Conservation (phyloP, 2,797 vertebrate species). For the Lophura swinhoii region DNA sequence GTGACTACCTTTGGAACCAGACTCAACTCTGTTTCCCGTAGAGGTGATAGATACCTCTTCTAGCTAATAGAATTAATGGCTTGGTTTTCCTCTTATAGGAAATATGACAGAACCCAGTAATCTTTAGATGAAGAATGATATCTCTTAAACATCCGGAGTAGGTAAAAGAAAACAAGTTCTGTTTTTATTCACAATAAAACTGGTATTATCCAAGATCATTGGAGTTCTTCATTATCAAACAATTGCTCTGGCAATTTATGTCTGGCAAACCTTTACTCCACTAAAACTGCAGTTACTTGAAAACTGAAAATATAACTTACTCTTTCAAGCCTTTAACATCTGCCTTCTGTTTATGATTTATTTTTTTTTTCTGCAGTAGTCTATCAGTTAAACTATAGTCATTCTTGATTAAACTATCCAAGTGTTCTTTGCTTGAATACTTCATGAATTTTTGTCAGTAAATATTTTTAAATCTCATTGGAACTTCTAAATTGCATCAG, state of each 20-base stretch:
- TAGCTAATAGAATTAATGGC: neutral
- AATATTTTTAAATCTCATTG: neutral
- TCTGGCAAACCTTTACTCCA: neutral
- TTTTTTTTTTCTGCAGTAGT: neutral
- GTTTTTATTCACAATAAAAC: neutral
- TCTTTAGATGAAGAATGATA: neutral
- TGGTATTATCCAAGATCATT: neutral
- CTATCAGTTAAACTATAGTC: neutral
- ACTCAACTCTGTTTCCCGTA: neutral
- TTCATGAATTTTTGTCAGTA: neutral
- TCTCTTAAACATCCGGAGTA: neutral
- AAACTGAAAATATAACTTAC: neutral
- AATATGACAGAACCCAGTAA: slow-evolving; percentile 12
- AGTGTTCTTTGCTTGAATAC: neutral
- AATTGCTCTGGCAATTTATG: neutral
- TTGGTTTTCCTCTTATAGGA: neutral
- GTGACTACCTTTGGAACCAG: neutral
- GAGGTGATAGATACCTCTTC: neutral
- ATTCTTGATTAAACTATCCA: neutral
- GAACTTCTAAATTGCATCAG: neutral
- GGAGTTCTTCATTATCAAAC: neutral
- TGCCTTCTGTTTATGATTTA: neutral
- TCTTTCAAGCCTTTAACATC: neutral
- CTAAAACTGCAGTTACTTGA: neutral
- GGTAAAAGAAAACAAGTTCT: slow-evolving; percentile 13